These are phyloP conservation scores for Epinephelus malabaricus DNA, from an alignment of 2,797 vertebrate genomes.

Conservation along the genomic window DNA sequence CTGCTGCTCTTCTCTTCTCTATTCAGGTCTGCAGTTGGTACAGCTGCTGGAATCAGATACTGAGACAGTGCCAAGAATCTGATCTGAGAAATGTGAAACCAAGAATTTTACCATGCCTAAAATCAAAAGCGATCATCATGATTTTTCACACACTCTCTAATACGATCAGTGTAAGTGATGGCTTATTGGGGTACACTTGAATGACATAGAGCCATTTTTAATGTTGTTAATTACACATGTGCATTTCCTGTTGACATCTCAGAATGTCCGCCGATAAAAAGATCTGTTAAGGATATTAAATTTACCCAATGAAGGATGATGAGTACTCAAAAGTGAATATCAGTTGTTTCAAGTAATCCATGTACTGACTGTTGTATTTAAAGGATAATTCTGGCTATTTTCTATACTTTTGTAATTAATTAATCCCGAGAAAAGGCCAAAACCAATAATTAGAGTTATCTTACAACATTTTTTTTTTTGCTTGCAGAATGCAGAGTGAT, in stretches of 20 bases:
- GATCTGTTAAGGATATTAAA: neutral
- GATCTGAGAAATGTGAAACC: slow-evolving; percentile 5
- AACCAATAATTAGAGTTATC: neutral
- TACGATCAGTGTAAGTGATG: too few species aligned
- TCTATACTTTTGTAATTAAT: neutral
- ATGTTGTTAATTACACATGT: neutral
- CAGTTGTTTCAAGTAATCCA: neutral
- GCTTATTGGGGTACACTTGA: neutral
- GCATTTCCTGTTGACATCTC: neutral
- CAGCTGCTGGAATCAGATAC: neutral
- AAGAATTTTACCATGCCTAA: neutral
- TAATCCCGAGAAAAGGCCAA: neutral
- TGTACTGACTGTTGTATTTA: neutral
- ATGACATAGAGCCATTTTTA: neutral
- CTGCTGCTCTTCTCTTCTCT: neutral
- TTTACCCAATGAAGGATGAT: neutral
- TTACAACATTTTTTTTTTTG: neutral
- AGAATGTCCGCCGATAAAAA: neutral
- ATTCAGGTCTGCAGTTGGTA: neutral
- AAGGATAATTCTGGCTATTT: neutral
- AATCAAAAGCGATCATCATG: neutral
- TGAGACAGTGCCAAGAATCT: neutral
- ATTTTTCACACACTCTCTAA: neutral
- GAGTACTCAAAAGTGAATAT: neutral
- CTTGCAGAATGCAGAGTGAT: too few species aligned